Evolutionary conservation across 35 echinoderm and acorn worm species (phyloP).

Genomic region (Acanthaster planci): DNA sequence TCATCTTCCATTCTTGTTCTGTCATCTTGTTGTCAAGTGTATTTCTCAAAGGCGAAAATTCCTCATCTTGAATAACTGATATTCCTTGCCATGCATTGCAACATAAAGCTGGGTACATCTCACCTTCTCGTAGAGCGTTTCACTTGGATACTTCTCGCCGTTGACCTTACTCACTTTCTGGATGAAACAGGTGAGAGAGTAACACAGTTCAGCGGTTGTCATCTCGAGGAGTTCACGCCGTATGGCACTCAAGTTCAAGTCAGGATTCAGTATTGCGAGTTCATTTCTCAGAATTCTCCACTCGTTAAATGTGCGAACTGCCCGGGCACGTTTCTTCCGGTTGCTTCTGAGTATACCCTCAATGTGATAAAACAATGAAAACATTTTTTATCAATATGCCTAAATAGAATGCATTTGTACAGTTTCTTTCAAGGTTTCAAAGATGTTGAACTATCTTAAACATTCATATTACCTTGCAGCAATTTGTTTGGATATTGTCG

Average conservation of each 20-base stretch:
- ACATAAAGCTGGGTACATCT: not conserved
- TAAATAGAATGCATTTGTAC: no score
- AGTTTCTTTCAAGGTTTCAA: no score
- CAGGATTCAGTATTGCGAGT: no score
- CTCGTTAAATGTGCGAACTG: no score
- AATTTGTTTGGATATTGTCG: no score
- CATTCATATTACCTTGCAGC: no score
- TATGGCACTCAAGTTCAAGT: not conserved
- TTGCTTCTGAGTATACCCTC: no score
- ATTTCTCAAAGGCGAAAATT: slow-evolving; percentile 1
- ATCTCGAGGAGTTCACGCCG: slow-evolving; percentile 4
- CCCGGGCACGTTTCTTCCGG: no score
- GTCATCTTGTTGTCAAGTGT: slow-evolving; percentile 19
- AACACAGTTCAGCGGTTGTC: slow-evolving; percentile 31
- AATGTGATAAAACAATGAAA: no score
- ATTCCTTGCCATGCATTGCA: not conserved
- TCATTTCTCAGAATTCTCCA: no score
- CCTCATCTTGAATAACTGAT: not conserved
- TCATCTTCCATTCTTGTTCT: slow-evolving; percentile 26
- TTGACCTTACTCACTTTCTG: slow-evolving; percentile 22
- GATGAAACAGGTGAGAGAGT: not conserved
- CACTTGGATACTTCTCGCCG: slow-evolving; percentile 29
- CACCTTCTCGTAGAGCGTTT: slow-evolving; percentile 16
- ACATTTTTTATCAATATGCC: no score
- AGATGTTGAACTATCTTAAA: no score